A percentile compares a stretch with the other conserved stretches of the same genome.
Conservation (phyloP, 2,113 vertebrate species). For the Zosterops japonicus region DNA sequence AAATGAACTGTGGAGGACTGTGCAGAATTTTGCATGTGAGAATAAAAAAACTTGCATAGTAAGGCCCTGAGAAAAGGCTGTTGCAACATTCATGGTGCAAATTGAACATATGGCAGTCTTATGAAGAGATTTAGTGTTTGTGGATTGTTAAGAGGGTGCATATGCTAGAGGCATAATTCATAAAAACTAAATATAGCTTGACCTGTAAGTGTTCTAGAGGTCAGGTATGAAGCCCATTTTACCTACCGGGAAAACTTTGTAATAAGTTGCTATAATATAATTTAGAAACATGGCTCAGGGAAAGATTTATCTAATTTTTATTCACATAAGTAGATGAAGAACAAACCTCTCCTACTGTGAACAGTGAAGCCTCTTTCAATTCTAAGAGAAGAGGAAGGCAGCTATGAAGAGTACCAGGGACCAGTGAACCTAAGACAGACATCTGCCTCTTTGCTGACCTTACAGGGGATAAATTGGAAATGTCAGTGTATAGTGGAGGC, state of each 20-base stretch:
- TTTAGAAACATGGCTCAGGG: not conserved
- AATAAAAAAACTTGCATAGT: not conserved
- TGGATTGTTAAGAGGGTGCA: not conserved
- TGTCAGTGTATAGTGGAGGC: not conserved
- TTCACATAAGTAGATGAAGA: not conserved
- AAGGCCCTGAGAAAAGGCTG: not conserved
- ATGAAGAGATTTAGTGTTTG: not conserved
- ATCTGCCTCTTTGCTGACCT: not conserved
- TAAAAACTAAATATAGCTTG: conserved; percentile 24
- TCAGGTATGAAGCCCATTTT: not conserved
- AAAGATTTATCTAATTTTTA: not conserved
- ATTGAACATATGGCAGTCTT: not conserved
- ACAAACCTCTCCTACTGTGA: not conserved
- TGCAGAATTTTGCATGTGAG: not conserved
- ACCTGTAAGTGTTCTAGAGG: not conserved
- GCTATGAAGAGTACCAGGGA: not conserved
- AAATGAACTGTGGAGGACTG: not conserved
- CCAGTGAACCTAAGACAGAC: not conserved
- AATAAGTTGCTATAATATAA: not conserved
- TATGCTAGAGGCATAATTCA: not conserved
- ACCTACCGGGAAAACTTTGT: not conserved
- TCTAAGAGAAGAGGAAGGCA: not conserved
- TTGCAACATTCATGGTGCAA: not conserved
- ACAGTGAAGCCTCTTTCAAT: not conserved
- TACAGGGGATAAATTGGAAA: not conserved